These are phyloP conservation scores for Tringa solitaria DNA, from an alignment of 2,113 vertebrate species.

Conservation along the genomic window DNA sequence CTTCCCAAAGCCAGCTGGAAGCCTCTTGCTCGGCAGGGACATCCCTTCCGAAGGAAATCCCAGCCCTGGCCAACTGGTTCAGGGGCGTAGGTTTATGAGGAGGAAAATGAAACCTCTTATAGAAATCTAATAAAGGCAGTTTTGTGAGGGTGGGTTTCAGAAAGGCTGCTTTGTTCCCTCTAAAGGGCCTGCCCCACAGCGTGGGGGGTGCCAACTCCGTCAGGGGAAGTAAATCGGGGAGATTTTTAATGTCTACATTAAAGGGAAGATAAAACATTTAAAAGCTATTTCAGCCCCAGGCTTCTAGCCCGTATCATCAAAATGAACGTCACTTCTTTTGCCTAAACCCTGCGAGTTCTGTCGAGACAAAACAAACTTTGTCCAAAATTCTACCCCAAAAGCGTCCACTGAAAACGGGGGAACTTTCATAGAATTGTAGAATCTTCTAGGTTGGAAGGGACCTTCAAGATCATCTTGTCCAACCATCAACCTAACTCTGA, in stretches of 20 bases:
- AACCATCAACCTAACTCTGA: no score
- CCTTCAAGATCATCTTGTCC: no score
- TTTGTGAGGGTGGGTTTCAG: neutral
- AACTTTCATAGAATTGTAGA: no score
- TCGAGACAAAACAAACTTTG: neutral
- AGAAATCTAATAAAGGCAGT: neutral
- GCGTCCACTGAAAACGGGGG: neutral
- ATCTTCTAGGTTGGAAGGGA: no score
- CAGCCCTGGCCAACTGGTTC: neutral
- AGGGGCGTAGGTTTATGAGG: neutral
- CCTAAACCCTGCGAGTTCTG: neutral
- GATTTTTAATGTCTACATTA: neutral
- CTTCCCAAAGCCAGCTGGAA: neutral
- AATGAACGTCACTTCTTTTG: neutral
- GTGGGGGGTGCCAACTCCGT: neutral
- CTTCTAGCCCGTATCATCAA: neutral
- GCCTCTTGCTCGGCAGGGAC: neutral
- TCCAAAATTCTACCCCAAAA: neutral
- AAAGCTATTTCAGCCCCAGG: neutral
- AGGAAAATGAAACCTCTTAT: neutral
- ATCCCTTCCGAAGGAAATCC: neutral
- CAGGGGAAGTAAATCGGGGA: accelerated
- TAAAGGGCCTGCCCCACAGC: accelerated
- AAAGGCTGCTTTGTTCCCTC: neutral
- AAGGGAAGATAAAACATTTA: neutral